Base-by-base conservation (phyloP, 2,113 vertebrate genomes). In the Calidris pugnax region DNA sequence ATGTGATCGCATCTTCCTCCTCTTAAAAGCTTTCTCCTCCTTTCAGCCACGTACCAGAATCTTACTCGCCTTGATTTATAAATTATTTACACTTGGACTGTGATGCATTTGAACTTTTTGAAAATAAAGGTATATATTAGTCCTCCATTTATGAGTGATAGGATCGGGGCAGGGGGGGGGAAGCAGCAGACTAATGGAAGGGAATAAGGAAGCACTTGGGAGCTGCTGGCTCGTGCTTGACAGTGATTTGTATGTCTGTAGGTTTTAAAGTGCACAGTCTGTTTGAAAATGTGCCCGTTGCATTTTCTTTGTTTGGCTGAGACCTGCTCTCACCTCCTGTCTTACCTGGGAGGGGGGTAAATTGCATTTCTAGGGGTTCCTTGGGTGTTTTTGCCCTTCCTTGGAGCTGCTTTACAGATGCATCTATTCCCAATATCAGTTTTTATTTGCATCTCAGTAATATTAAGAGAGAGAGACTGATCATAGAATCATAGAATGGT, bases 161-260 rank as follows among this genome's bases (percentile, higher is more conserved):
- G 95, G 92, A 95, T 96, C 33, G 2, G 68, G 47, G 18, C n/a
- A n/a, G 4, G 47, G 21, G 91, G 67, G 66, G 88, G 47, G 90
- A 92, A 71, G 92, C 95, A 86, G 56, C 90, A 95, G 93, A 30
- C 93, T 97, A 96, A 98, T 97, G 95, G 97, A 97, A 97, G 91
- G 90, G 95, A 94, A 95, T 87, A 59, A 96, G 89, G 95, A 76
- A 90, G 77, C 67, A 75, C 93, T 98, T 55, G 92, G 90, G 95
- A 97, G 96, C 89, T 92, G 95, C 97, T 93, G 97, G 66, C 94
- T 98, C 86, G 18, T 60, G 12, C 92, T 79, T 97, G 97, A 96
- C 97, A 97, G 91, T 97, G 97, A 97, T 98, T 96, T 98, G 95
- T 97, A 28, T 79, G 90, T 90, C 96, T 96, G 63, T 3, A 53